Evolutionary conservation across 1,140 invertebrate species (phyloP).

Genomic region (Tribolium madens): DNA sequence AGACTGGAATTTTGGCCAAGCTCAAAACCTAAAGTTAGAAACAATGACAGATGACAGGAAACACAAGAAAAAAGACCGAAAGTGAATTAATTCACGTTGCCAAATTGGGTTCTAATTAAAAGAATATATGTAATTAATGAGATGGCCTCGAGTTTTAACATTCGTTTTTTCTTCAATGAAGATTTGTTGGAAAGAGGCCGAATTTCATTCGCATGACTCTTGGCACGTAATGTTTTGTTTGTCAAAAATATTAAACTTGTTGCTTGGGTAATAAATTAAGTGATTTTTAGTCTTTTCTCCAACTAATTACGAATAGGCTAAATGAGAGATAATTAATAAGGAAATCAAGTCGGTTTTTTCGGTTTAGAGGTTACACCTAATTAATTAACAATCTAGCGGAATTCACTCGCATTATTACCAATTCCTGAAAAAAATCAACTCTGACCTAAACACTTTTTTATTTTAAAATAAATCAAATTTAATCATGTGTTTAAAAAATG

Average conservation of each 20-base stretch:
- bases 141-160: not conserved
- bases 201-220: not conserved
- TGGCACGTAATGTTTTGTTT: not conserved
- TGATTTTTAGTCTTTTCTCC: not conserved
- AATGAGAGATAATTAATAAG: not conserved
- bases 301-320: not conserved
- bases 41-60: not conserved
- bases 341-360: not conserved
- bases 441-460: too few relatives aligned
- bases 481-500: not conserved
- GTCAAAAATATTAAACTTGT: not conserved
- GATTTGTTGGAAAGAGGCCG: not conserved
- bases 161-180: slow-evolving; percentile 14
- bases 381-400: not conserved
- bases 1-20: not conserved
- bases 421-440: too few relatives aligned
- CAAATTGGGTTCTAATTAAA: slow-evolving; percentile 2
- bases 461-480: too few relatives aligned
- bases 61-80: not conserved
- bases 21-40: not conserved
- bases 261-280: not conserved
- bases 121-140: not conserved
- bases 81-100: not conserved
- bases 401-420: not conserved
- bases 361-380: not conserved